phyloP scores from a whole-genome alignment of 2,888 invertebrate genomes.

The Sipha maydis region DNA sequence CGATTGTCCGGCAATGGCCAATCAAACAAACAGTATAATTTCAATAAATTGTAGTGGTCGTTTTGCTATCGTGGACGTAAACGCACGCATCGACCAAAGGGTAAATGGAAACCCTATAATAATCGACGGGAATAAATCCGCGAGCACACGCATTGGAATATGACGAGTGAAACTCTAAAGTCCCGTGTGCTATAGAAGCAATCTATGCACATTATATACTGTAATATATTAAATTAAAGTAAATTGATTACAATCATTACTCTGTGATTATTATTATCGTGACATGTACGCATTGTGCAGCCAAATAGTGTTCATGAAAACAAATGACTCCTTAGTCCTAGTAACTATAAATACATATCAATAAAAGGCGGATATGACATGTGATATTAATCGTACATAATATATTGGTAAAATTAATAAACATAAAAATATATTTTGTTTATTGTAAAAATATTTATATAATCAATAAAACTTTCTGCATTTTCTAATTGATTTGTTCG shows the following conservation, averaged over 20 bases:
- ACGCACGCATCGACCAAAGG: not conserved
- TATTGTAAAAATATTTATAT: not conserved
- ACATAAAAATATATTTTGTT: too few species aligned
- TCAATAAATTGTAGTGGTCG: conserved; percentile 28
- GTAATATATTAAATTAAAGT: not conserved
- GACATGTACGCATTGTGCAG: too few species aligned
- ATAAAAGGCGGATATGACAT: too few species aligned
- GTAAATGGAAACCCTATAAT: not conserved
- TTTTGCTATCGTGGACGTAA: not conserved
- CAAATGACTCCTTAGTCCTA: too few species aligned
- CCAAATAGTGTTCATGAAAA: too few species aligned
- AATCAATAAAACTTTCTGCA: not conserved
- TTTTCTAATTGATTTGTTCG: not conserved
- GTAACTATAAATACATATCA: too few species aligned
- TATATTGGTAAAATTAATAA: too few species aligned
- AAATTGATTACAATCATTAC: not conserved
- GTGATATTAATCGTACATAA: too few species aligned
- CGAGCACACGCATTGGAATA: not conserved
- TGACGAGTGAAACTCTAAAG: too few species aligned
- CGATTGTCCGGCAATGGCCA: conserved; percentile 15
- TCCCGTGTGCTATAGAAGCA: not conserved
- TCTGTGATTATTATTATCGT: not conserved
- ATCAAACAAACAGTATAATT: not conserved
- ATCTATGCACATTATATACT: not conserved
- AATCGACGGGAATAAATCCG: not conserved